phyloP scores from a whole-genome alignment of 2,888 invertebrate genomes.

The Diarsia brunnea region DNA sequence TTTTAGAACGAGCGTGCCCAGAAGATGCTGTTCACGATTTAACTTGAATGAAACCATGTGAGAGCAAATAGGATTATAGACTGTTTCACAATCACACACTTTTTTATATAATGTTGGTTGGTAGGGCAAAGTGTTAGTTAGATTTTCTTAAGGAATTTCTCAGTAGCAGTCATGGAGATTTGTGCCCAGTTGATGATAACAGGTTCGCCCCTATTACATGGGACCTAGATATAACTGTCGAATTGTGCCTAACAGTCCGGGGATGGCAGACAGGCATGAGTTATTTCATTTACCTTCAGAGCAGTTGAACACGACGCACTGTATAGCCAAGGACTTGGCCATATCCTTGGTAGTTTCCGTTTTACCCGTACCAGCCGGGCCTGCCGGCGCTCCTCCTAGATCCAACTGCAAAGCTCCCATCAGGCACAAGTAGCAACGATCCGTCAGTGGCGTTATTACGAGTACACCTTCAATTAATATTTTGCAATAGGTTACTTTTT shows the following conservation, averaged over 20 bases:
- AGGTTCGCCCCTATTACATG: neutral
- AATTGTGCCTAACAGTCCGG: neutral
- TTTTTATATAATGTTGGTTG: neutral
- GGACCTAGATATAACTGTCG: neutral
- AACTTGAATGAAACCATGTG: neutral
- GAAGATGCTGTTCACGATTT: too few species aligned
- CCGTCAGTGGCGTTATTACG: conserved; percentile 97
- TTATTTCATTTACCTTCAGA: conserved; percentile 92
- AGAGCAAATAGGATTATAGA: neutral
- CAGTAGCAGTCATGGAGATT: neutral
- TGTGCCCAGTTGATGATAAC: neutral
- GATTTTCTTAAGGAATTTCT: neutral
- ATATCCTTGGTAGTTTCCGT: conserved; percentile 98
- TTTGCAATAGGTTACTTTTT: neutral
- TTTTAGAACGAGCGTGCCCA: too few species aligned
- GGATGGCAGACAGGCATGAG: neutral
- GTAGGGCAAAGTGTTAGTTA: neutral
- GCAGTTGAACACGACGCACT: conserved; percentile 98
- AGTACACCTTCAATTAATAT: conserved; percentile 90
- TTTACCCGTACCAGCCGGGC: conserved; percentile 96
- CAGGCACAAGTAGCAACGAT: conserved; percentile 96
- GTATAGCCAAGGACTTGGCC: conserved; percentile 96
- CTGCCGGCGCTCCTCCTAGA: conserved; percentile 97
- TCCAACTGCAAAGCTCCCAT: conserved; percentile 97
- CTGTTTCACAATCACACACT: neutral